A percentile compares a stretch with the other conserved stretches of the same genome.
Conservation (phyloP, 1,140 invertebrate genomes). For the Calliopsis andreniformis region DNA sequence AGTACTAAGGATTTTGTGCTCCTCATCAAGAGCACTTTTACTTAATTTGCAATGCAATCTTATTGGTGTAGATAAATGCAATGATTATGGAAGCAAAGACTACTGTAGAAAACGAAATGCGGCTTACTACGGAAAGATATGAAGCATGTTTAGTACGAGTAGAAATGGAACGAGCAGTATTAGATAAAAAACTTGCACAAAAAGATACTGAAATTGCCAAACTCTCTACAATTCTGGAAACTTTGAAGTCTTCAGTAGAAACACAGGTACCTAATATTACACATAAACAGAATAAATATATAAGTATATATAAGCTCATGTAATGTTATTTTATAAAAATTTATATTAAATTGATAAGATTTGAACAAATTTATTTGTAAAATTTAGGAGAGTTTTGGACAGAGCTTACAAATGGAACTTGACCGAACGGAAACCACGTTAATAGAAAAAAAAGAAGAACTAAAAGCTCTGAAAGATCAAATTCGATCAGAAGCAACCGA, state of each 20-base stretch:
- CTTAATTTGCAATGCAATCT: background rate
- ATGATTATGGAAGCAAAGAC: slow-evolving; percentile 71
- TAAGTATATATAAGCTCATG: background rate
- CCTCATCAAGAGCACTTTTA: background rate
- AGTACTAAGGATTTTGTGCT: slow-evolving; percentile 25
- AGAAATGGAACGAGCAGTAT: slow-evolving; percentile 67
- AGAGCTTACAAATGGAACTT: slow-evolving; percentile 78
- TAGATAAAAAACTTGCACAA: slow-evolving; percentile 68
- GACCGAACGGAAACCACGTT: slow-evolving; percentile 77
- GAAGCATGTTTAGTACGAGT: slow-evolving; percentile 61
- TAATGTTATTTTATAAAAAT: background rate
- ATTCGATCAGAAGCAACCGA: slow-evolving; percentile 76
- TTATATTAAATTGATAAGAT: background rate
- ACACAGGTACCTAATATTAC: slow-evolving; percentile 69
- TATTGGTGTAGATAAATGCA: slow-evolving; percentile 60
- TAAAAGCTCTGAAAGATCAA: slow-evolving; percentile 75
- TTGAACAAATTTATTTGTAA: background rate
- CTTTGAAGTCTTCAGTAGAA: slow-evolving; percentile 72
- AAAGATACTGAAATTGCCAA: slow-evolving; percentile 71
- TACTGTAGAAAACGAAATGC: slow-evolving; percentile 70
- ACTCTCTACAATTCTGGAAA: slow-evolving; percentile 69
- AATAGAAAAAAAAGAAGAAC: slow-evolving; percentile 74
- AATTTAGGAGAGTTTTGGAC: slow-evolving; percentile 76
- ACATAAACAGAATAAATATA: background rate
- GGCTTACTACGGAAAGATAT: slow-evolving; percentile 67